Evolutionary conservation across 2,797 vertebrate species (phyloP).

Genomic region (Tarsius wallacei): DNA sequence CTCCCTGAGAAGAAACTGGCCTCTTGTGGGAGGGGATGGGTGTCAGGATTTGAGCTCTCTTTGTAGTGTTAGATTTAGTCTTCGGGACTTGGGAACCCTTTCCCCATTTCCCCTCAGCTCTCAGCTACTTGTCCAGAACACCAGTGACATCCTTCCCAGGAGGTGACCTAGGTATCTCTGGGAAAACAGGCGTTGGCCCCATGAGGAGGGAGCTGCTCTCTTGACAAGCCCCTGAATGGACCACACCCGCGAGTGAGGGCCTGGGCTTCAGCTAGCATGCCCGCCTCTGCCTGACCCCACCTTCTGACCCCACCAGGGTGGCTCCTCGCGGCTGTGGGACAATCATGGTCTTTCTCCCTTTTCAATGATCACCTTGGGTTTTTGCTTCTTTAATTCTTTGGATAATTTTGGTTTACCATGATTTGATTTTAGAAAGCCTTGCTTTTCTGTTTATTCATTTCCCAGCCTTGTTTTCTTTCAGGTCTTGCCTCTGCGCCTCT

Average conservation of each 20-base stretch:
- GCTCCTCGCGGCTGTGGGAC: background rate
- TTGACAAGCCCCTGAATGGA: background rate
- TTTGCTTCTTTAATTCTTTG: constrained; percentile 82
- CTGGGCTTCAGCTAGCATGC: background rate
- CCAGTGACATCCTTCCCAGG: background rate
- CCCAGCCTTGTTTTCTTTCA: constrained; percentile 95
- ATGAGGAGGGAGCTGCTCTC: background rate
- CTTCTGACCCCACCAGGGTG: background rate
- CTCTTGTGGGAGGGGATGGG: too few species aligned
- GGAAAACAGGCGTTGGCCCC: background rate
- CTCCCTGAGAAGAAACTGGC: background rate
- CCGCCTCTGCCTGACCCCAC: background rate
- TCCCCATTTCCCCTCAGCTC: background rate
- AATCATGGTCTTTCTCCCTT: constrained; percentile 39
- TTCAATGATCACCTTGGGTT: constrained; percentile 80
- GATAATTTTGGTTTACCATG: constrained; percentile 88
- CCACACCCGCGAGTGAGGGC: background rate
- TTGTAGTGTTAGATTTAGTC: background rate
- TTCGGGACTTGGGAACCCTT: background rate
- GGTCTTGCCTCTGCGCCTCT: constrained; percentile 96
- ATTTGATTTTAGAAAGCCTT: constrained; percentile 86
- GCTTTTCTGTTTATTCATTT: constrained; percentile 93
- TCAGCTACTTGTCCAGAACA: background rate
- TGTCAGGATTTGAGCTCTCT: background rate
- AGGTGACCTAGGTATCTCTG: background rate